Conservation (phyloP, 1,140 invertebrate genomes). For the Drosophila tani region DNA sequence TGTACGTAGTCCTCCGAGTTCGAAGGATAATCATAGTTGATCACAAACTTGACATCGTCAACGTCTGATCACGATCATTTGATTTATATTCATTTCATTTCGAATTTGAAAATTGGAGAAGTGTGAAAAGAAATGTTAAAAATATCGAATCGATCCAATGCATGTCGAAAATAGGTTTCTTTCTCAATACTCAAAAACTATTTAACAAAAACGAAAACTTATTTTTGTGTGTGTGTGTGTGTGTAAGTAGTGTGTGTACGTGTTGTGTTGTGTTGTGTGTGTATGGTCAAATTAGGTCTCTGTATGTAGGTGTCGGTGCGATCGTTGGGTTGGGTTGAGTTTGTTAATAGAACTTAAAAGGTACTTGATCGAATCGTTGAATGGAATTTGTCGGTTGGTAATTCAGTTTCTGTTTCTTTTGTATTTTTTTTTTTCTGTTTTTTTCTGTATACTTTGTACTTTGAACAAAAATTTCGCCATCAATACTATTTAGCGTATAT, state of each 20-base stretch:
- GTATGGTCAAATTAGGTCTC: constrained; percentile 16
- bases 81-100: constrained; percentile 54
- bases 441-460: constrained; percentile 67
- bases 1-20: constrained; percentile 99
- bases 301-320: constrained; percentile 16
- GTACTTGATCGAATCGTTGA: constrained; percentile 54
- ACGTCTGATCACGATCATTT: constrained; percentile 91
- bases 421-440: constrained; percentile 6
- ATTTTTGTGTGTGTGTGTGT: constrained; percentile 60
- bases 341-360: constrained; percentile 70
- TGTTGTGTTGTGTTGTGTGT: constrained; percentile 18
- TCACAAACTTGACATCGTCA: constrained; percentile 99
- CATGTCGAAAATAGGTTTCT: constrained; percentile 39
- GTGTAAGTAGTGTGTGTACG: constrained; percentile 14
- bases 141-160: constrained; percentile 48
- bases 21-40: constrained; percentile 99
- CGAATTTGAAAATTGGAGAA: constrained; percentile 79
- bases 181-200: constrained; percentile 71
- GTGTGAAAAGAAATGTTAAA: constrained; percentile 68
- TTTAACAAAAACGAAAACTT: constrained; percentile 79
- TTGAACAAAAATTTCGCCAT: constrained; percentile 85
- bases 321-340: constrained; percentile 23
- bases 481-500: constrained; percentile 84
- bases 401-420: constrained; percentile 23
- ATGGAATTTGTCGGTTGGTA: constrained; percentile 42